A percentile compares a stretch with the other conserved stretches of the same genome.
Evolutionary conservation across 2,888 invertebrate genomes (phyloP).

Genomic region (Polyommatus iphigenia): DNA sequence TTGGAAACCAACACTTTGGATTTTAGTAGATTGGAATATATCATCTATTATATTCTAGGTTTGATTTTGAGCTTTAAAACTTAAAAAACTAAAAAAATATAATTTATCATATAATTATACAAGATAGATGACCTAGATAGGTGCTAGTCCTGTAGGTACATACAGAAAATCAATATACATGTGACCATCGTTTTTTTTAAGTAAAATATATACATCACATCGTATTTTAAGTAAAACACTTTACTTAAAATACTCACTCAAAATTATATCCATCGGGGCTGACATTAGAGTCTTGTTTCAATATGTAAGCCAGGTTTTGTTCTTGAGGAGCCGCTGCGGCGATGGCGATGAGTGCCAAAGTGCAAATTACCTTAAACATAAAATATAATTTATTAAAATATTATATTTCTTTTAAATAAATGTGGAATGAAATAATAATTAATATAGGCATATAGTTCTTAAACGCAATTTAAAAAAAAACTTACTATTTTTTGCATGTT

Average conservation of each 20-base stretch:
- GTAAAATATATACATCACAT: too few relatives aligned
- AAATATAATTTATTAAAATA: not conserved
- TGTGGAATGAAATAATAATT: not conserved
- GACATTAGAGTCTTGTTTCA: slow-evolving; percentile 61
- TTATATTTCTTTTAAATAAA: not conserved
- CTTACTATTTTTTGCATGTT: slow-evolving; percentile 68
- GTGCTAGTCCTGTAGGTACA: too few relatives aligned
- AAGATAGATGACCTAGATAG: too few relatives aligned
- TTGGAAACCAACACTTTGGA: too few relatives aligned
- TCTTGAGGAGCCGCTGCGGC: slow-evolving; percentile 57
- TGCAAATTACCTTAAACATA: slow-evolving; percentile 52
- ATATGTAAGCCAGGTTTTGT: slow-evolving; percentile 54
- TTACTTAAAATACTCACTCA: slow-evolving; percentile 51
- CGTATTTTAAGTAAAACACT: too few relatives aligned
- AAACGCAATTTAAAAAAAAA: slow-evolving; percentile 35
- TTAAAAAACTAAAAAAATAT: too few relatives aligned
- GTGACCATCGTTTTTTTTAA: too few relatives aligned
- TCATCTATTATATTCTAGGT: too few relatives aligned
- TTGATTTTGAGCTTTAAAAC: too few relatives aligned
- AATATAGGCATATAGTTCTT: not conserved
- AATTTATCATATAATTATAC: too few relatives aligned
- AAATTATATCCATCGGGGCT: slow-evolving; percentile 64
- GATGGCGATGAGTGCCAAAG: slow-evolving; percentile 56
- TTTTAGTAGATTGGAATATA: too few relatives aligned
- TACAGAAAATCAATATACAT: too few relatives aligned